These are phyloP conservation scores for Parasteatoda lunata DNA, from an alignment of 2,888 invertebrate species.

Conservation along the genomic window DNA sequence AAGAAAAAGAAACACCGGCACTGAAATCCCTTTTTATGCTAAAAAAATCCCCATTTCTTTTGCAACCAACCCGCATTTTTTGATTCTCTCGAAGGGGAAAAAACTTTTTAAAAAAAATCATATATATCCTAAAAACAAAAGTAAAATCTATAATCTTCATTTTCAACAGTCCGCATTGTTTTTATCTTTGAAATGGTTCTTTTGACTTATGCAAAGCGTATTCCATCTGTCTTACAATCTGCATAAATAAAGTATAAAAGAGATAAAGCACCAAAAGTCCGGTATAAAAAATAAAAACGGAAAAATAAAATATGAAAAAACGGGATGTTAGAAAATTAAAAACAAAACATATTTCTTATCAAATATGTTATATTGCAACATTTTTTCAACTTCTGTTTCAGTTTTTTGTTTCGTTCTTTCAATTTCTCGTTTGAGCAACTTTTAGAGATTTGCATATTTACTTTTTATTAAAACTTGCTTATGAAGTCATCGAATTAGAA, in stretches of 20 bases:
- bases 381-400: no score
- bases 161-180: constrained; percentile 52
- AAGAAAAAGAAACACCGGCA: constrained; percentile 31
- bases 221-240: constrained; percentile 59
- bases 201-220: constrained; percentile 57
- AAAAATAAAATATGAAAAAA: neutral
- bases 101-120: neutral
- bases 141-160: constrained; percentile 59
- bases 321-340: no score
- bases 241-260: constrained; percentile 59
- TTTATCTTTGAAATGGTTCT: constrained; percentile 45
- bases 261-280: neutral
- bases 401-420: no score
- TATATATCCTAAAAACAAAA: constrained; percentile 8
- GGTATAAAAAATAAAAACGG: neutral
- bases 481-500: no score
- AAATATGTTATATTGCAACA: no score
- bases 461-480: no score
- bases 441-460: no score
- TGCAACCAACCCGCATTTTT: constrained; percentile 17
- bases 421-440: no score
- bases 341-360: no score
- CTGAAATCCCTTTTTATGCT: constrained; percentile 50
- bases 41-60: constrained; percentile 42
- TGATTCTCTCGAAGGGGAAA: constrained; percentile 6